A percentile compares a stretch with the other conserved stretches of the same genome.
Evolutionary conservation across 2,797 vertebrate genomes (phyloP).

Genomic region (Nyctibius grandis): DNA sequence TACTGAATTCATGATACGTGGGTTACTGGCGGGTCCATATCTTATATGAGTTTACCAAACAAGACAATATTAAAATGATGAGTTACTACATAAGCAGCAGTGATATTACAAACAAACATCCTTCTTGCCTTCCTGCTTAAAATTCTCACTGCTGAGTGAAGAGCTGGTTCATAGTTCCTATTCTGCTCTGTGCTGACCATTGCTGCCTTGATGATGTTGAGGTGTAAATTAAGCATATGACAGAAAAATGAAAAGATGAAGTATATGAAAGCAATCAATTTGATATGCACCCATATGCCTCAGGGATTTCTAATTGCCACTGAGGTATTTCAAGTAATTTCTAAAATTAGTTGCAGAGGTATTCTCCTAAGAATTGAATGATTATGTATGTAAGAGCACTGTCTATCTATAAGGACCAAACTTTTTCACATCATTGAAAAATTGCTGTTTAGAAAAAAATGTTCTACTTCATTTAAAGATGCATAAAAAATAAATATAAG

Average conservation of each 20-base stretch:
- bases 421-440: neutral
- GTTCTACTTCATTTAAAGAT: neutral
- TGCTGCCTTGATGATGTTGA: neutral
- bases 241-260: neutral
- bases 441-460: neutral
- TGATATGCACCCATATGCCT: neutral
- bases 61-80: neutral
- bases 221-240: neutral
- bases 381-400: neutral
- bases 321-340: neutral
- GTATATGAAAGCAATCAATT: neutral
- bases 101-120: neutral
- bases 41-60: neutral
- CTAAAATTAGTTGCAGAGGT: neutral
- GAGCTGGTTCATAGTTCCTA: neutral
- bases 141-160: neutral
- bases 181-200: neutral
- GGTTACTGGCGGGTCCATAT: neutral
- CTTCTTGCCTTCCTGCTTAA: neutral
- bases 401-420: neutral
- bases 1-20: rapidly evolving
- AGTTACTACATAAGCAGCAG: neutral
- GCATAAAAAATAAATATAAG: neutral
- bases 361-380: no score
- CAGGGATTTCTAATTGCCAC: neutral